Conservation (phyloP, 1,140 invertebrate species). For the Solen grandis region DNA sequence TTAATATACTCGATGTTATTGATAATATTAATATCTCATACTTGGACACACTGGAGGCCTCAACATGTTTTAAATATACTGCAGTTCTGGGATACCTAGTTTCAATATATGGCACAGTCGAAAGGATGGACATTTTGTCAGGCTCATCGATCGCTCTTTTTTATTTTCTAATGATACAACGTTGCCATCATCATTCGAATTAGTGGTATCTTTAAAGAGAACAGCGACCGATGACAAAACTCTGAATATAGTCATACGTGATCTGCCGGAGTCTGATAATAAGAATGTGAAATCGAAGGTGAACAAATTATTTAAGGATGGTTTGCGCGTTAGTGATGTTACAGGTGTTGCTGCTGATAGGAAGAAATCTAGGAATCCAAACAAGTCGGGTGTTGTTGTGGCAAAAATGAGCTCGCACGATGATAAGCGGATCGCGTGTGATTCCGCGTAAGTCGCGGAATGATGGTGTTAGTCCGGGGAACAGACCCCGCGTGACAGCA, state of each 20-base stretch:
- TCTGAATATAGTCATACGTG: constrained; percentile 5
- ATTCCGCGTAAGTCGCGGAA: constrained; percentile 8
- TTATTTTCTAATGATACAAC: too few relatives aligned
- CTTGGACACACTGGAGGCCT: too few relatives aligned
- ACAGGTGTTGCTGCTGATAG: not conserved
- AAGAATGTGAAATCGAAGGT: constrained; percentile 15
- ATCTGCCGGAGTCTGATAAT: constrained; percentile 3
- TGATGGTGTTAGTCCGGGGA: not conserved
- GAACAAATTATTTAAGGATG: too few relatives aligned
- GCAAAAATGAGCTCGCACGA: constrained; percentile 23
- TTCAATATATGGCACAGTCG: too few relatives aligned
- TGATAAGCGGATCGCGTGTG: constrained; percentile 19
- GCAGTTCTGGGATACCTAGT: too few relatives aligned
- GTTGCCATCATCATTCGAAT: too few relatives aligned
- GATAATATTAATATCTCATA: too few relatives aligned
- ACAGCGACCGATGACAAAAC: constrained; percentile 7
- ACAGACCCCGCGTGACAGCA: not conserved
- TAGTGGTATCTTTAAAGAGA: too few relatives aligned
- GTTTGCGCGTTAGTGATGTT: not conserved
- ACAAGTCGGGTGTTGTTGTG: not conserved
- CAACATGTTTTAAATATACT: too few relatives aligned
- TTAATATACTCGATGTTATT: too few relatives aligned
- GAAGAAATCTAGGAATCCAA: not conserved
- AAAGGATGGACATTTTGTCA: too few relatives aligned
- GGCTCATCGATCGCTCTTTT: too few relatives aligned